Conservation (phyloP, 2,888 invertebrate species). For the Diadegma fenestrale region DNA sequence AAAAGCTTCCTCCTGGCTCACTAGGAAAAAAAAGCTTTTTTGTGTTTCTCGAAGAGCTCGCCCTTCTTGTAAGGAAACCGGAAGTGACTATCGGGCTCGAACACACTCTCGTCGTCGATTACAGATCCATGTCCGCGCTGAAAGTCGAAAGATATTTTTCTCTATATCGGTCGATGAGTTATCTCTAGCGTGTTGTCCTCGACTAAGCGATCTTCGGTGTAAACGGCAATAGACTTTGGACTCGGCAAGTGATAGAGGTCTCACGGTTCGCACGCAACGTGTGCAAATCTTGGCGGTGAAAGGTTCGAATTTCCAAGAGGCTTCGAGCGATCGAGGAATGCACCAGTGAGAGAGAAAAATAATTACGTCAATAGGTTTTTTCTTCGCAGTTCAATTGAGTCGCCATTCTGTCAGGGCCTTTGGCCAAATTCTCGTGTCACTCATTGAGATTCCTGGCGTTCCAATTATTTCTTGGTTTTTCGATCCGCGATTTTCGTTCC, state of each 20-base stretch:
- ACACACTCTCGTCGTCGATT: neutral
- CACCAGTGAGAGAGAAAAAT: slow-evolving; percentile 18
- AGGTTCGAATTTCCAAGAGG: slow-evolving; percentile 59
- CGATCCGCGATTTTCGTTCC: neutral
- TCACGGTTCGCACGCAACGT: slow-evolving; percentile 61
- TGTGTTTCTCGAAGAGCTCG: slow-evolving; percentile 37
- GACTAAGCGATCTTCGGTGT: slow-evolving; percentile 35
- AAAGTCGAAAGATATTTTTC: slow-evolving; percentile 39
- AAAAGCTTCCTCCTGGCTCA: neutral
- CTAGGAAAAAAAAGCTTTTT: slow-evolving; percentile 39
- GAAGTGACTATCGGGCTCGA: slow-evolving; percentile 42
- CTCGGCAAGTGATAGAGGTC: slow-evolving; percentile 44
- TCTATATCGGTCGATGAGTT: slow-evolving; percentile 54
- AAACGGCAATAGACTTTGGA: slow-evolving; percentile 14
- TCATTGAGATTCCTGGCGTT: neutral
- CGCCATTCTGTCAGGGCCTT: neutral
- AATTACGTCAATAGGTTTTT: slow-evolving; percentile 2
- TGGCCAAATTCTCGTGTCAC: neutral
- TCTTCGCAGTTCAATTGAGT: neutral
- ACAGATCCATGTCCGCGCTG: slow-evolving; percentile 5
- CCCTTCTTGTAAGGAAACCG: slow-evolving; percentile 32
- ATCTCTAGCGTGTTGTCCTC: slow-evolving; percentile 43
- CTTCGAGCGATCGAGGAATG: slow-evolving; percentile 49
- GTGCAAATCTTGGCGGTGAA: slow-evolving; percentile 64
- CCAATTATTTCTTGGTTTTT: neutral